These are phyloP conservation scores for Panzeria rudis DNA, from an alignment of 2,888 invertebrate genomes.

Conservation along the genomic window DNA sequence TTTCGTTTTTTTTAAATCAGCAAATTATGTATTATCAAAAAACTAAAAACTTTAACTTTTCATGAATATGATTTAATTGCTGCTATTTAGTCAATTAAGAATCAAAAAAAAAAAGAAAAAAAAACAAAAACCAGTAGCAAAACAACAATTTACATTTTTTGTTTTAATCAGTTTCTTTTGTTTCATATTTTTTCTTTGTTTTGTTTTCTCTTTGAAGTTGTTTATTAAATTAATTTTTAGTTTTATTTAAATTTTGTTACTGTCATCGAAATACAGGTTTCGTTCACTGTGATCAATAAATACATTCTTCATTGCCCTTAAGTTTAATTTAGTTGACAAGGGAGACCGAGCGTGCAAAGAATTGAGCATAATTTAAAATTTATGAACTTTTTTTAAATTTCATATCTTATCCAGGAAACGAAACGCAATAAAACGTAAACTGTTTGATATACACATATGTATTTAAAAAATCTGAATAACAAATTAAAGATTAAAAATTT, in stretches of 20 bases:
- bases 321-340: neutral
- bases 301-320: neutral
- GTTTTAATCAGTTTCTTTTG: conserved; percentile 41
- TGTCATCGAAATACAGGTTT: conserved; percentile 26
- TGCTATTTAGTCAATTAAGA: conserved; percentile 1
- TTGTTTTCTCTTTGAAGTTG: neutral
- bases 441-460: neutral
- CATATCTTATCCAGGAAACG: neutral
- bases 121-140: conserved; percentile 54
- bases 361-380: neutral
- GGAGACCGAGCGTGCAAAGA: neutral
- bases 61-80: conserved; percentile 32
- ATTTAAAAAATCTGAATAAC: neutral
- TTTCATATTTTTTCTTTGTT: neutral
- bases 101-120: neutral
- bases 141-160: conserved; percentile 11
- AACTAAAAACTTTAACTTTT: neutral
- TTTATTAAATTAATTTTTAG: conserved; percentile 11
- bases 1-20: conserved; percentile 10
- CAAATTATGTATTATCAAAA: conserved; percentile 33
- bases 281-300: neutral
- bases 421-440: neutral
- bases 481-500: neutral
- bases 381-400: neutral
- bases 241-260: conserved; percentile 40